Evolutionary conservation across 1,140 invertebrate species (phyloP).

Genomic region (Bilobella aurantiaca): DNA sequence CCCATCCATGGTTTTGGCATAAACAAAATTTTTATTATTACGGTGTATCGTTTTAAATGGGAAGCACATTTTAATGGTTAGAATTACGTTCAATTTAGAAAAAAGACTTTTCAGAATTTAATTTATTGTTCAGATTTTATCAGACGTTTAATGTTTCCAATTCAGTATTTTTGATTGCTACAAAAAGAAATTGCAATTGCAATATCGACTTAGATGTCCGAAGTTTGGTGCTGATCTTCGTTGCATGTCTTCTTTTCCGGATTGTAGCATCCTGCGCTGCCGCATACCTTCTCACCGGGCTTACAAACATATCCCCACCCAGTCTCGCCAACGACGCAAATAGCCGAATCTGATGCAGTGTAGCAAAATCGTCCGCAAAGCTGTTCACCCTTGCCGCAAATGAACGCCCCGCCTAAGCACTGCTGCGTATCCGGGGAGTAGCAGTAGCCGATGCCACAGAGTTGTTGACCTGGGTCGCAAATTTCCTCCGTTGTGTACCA

Average conservation of each 20-base stretch:
- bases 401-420: background rate
- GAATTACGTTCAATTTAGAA: too few relatives aligned
- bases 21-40: too few relatives aligned
- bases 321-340: background rate
- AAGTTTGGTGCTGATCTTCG: background rate
- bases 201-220: background rate
- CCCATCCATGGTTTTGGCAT: too few relatives aligned
- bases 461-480: background rate
- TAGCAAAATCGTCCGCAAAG: background rate
- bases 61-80: too few relatives aligned
- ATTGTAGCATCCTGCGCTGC: background rate
- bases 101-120: too few relatives aligned
- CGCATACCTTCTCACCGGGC: background rate
- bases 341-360: background rate
- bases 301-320: background rate
- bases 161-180: too few relatives aligned
- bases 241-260: background rate
- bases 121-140: too few relatives aligned
- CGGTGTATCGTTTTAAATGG: too few relatives aligned
- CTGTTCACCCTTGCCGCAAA: background rate
- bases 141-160: too few relatives aligned
- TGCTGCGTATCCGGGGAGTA: background rate
- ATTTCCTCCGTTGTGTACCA: background rate
- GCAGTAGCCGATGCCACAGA: background rate
- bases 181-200: too few relatives aligned